Conservation (phyloP, 2,888 invertebrate genomes). For the Autographa pulchrina region DNA sequence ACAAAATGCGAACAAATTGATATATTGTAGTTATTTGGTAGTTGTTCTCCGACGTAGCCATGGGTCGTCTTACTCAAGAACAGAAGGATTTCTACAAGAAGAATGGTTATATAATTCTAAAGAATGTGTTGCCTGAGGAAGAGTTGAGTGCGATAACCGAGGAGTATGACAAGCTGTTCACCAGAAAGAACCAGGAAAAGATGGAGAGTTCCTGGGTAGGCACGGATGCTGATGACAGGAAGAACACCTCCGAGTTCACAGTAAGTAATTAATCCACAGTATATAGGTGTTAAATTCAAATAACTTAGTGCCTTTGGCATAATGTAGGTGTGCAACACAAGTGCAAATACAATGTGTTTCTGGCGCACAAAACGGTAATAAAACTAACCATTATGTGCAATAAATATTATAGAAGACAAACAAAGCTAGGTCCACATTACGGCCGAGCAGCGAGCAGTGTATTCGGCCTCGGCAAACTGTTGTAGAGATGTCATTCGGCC, state of each 20-base stretch:
- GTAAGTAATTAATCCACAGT: constrained; percentile 59
- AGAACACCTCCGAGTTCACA: constrained; percentile 67
- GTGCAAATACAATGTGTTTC: neutral
- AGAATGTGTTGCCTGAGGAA: constrained; percentile 77
- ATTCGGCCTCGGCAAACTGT: constrained; percentile 5
- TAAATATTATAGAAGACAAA: neutral
- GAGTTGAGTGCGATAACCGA: constrained; percentile 82
- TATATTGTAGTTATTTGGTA: neutral
- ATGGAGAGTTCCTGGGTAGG: constrained; percentile 89
- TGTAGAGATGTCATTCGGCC: neutral
- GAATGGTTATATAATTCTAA: constrained; percentile 88
- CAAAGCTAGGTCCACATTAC: neutral
- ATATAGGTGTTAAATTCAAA: neutral
- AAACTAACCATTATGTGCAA: neutral
- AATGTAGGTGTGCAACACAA: neutral
- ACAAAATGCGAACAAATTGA: constrained; percentile 15
- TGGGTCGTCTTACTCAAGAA: constrained; percentile 78
- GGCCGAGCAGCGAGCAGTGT: constrained; percentile 3
- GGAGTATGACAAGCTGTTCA: constrained; percentile 87
- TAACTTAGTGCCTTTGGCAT: neutral
- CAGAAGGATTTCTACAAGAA: constrained; percentile 86
- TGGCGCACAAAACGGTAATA: neutral
- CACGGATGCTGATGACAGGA: constrained; percentile 75
- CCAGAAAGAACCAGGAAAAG: constrained; percentile 82
- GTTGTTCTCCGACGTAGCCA: constrained; percentile 38